Percentiles rank a stretch among this genome's conserved stretches.
phyloP scores from a whole-genome alignment of 2,888 invertebrate species.

The Eilema sororculum region DNA sequence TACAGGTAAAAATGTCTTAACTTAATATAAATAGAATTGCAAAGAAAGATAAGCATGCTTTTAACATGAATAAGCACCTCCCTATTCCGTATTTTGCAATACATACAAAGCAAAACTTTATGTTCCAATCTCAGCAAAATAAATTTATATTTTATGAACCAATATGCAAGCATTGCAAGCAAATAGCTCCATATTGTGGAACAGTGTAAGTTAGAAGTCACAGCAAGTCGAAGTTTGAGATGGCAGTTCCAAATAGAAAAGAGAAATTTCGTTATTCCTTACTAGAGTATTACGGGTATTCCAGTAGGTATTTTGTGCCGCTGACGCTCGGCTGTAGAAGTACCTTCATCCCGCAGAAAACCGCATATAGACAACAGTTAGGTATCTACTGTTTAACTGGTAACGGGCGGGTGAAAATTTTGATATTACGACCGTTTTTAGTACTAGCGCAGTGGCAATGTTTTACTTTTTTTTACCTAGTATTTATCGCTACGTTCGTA shows the following conservation, averaged over 20 bases:
- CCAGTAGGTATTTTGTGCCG: too few species aligned
- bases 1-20: too few species aligned
- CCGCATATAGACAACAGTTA: not conserved
- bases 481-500: not conserved
- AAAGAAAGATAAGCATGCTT: not conserved
- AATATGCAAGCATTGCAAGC: conserved; percentile 6
- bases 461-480: not conserved
- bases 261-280: not conserved
- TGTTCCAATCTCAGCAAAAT: conserved; percentile 6
- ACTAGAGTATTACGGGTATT: conserved; percentile 1
- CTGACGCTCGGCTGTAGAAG: not conserved
- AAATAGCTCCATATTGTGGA: not conserved
- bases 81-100: not conserved
- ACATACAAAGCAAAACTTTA: not conserved
- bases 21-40: too few species aligned
- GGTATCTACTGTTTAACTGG: not conserved
- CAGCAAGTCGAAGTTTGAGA: not conserved
- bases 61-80: not conserved
- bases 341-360: not conserved
- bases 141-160: not conserved
- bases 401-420: not conserved
- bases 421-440: not conserved
- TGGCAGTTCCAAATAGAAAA: not conserved
- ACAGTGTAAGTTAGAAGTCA: not conserved
- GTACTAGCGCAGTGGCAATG: too few species aligned